phyloP scores from a whole-genome alignment of 2,113 vertebrate genomes.

The Carassius auratus region DNA sequence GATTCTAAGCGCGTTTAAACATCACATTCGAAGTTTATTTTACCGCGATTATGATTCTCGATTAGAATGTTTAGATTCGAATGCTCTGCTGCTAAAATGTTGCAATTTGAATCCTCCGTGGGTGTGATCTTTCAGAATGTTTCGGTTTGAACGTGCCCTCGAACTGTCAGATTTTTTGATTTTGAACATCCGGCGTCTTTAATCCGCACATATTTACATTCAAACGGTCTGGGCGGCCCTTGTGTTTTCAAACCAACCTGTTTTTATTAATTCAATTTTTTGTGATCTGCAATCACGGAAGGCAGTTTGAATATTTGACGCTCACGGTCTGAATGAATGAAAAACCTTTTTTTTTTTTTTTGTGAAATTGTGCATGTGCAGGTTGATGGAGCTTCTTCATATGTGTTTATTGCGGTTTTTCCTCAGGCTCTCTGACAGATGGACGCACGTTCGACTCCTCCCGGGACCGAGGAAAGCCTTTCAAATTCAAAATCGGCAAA shows the following conservation, averaged over 20 bases:
- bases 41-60: too few relatives aligned
- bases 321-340: background rate
- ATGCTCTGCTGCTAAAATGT: background rate
- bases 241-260: background rate
- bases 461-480: slow-evolving; percentile 92
- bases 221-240: background rate
- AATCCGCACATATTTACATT: background rate
- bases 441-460: slow-evolving; percentile 96
- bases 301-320: background rate
- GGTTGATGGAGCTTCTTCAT: background rate
- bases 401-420: background rate
- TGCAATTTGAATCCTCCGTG: background rate
- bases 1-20: background rate
- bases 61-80: background rate
- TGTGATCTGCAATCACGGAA: background rate
- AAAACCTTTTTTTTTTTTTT: background rate
- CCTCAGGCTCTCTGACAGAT: slow-evolving; percentile 87
- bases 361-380: background rate
- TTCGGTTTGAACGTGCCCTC: background rate
- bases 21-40: background rate
- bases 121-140: background rate
- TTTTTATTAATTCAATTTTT: background rate
- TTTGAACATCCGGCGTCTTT: background rate
- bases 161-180: background rate
- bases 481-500: slow-evolving; percentile 92